Evolutionary conservation across 2,113 vertebrate genomes (phyloP).

Genomic region (Rhinolophus sinicus): DNA sequence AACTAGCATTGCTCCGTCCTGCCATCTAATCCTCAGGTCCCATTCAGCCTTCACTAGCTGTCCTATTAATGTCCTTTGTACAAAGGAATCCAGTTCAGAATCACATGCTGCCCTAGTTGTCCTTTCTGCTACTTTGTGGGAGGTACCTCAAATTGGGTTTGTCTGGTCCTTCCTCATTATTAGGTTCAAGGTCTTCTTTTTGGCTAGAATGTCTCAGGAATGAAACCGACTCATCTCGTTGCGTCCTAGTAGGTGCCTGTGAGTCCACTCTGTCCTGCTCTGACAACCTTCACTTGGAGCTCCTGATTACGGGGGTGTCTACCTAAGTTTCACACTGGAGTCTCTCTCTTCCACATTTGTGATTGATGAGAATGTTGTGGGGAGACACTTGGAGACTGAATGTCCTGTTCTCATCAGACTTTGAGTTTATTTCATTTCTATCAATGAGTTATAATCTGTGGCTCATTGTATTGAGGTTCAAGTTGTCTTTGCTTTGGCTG

Average conservation of each 20-base stretch:
- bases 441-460: background rate
- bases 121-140: background rate
- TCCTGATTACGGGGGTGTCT: background rate
- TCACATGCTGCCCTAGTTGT: background rate
- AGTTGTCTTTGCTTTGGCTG: background rate
- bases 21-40: rapidly evolving
- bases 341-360: too few relatives aligned
- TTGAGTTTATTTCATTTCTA: background rate
- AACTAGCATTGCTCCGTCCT: rapidly evolving
- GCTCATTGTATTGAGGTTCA: background rate
- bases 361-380: background rate
- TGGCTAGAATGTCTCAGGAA: background rate
- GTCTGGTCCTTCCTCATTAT: background rate
- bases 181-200: too few relatives aligned
- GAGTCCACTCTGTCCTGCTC: rapidly evolving
- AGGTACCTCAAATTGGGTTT: rapidly evolving
- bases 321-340: background rate
- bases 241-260: background rate
- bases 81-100: rapidly evolving
- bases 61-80: rapidly evolving
- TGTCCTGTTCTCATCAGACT: background rate
- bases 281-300: background rate
- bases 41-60: rapidly evolving
- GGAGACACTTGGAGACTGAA: background rate
- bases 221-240: background rate